Evolutionary conservation across 2,888 invertebrate genomes (phyloP).

Genomic region (Meteorus colon): DNA sequence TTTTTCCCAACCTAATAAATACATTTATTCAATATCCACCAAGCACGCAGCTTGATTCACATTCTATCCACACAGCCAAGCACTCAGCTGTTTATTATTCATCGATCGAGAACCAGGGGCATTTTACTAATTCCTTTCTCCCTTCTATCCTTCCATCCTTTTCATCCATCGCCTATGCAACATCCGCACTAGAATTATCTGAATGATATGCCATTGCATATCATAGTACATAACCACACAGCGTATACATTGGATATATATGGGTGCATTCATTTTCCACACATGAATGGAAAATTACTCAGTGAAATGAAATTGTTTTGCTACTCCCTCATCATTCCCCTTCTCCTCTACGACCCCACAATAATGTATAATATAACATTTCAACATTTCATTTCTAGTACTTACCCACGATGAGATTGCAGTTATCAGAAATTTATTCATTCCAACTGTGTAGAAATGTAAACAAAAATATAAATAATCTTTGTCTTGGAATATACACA

Average conservation of each 20-base stretch:
- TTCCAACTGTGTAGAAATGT: no score
- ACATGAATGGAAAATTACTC: conserved; percentile 40
- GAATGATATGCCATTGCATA: conserved; percentile 39
- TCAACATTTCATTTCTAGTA: not conserved
- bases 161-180: conserved; percentile 16
- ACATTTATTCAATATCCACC: conserved; percentile 15
- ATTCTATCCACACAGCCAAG: conserved; percentile 21
- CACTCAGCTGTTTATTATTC: conserved; percentile 44
- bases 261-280: conserved; percentile 14
- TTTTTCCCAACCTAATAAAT: conserved; percentile 30
- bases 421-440: no score
- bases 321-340: not conserved
- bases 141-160: not conserved
- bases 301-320: conserved; percentile 34
- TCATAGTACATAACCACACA: conserved; percentile 18
- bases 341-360: conserved; percentile 5
- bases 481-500: no score
- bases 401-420: no score
- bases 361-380: not conserved
- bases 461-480: no score
- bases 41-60: conserved; percentile 12
- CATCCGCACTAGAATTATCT: conserved; percentile 41
- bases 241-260: conserved; percentile 4
- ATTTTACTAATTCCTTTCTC: conserved; percentile 2
- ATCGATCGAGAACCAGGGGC: conserved; percentile 37